A percentile compares a stretch with the other conserved stretches of the same genome.
These are phyloP conservation scores for Erythrocercus mccallii DNA, from an alignment of 2,113 vertebrate species.

Conservation along the genomic window DNA sequence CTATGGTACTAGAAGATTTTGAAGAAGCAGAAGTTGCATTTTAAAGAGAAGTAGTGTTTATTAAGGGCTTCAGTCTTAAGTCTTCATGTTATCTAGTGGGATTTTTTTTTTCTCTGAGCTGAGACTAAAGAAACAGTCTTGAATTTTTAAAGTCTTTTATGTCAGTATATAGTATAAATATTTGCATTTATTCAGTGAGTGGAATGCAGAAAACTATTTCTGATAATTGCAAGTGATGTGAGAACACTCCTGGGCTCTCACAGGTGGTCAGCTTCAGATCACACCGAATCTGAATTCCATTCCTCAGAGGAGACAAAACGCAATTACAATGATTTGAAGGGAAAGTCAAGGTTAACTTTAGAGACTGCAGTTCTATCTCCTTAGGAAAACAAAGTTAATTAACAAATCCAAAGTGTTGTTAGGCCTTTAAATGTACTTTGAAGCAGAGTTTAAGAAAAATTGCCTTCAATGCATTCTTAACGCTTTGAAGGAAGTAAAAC, in stretches of 20 bases:
- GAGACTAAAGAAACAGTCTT: background rate
- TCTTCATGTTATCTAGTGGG: background rate
- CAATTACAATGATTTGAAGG: background rate
- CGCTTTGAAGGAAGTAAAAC: background rate
- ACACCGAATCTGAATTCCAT: background rate
- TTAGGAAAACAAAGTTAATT: background rate
- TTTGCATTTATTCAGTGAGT: background rate
- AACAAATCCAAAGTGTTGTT: background rate
- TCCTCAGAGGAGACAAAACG: fast-evolving
- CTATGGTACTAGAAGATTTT: background rate
- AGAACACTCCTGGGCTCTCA: background rate
- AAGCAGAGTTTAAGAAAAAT: background rate
- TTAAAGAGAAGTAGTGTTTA: background rate
- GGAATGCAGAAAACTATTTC: background rate
- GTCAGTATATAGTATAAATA: background rate
- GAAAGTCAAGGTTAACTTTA: background rate
- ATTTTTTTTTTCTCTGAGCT: fast-evolving
- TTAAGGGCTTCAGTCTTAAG: background rate
- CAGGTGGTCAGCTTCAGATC: background rate
- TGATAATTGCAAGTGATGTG: background rate
- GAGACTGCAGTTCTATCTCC: background rate
- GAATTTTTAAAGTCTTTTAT: background rate
- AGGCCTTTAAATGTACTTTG: background rate
- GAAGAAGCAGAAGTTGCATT: background rate
- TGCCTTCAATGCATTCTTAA: background rate